Evolutionary conservation across 2,797 vertebrate genomes (phyloP), one percentile per base, ranked within the genome.

Genomic region (Sebastes hopkinsi): DNA sequence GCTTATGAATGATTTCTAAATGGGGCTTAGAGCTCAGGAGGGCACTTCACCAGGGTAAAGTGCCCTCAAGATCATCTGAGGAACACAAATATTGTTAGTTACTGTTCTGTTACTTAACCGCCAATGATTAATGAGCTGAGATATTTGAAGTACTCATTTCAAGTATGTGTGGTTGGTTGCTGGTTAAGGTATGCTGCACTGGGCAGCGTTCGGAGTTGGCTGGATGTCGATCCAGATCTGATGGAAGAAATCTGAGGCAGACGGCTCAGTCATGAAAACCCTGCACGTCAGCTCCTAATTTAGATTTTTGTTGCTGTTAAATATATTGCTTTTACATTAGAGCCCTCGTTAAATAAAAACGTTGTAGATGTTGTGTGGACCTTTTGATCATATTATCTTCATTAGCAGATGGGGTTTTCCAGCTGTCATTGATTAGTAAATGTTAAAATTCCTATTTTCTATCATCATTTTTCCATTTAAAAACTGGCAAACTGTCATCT

Each of bases 261-360:
- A 74, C n/a, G 52, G 64, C 23, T 36, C n/a, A 58, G 30, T 34
- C n/a, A 23, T 4, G 30, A 58, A 14, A 70, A 56, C 6, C 55
- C 62, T 79, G 25, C n/a, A 32, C 59, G 67, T 34, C 50, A 16
- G 72, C 34, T 90, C 61, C 32, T 75, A 80, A 86, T 91, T 87
- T 87, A 77, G 77, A 75, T 36, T 61, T 81, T 89, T 90, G 86
- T 88, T 85, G 88, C 42, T 64, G 52, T 82, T 87, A 83, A 89
- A 86, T 90, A 88, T 88, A 62, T 80, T 87, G 58, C 20, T 46
- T 75, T 84, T 72, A 66, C 79, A 60, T 82, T 65, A 72, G 72
- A 64, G 59, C 61, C n/a, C 10, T 60, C 29, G 67, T 74, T 62
- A 50, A 60, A 50, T 50, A 50, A 50, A 50, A 50, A 8, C 3